phyloP scores from a whole-genome alignment of 2,888 invertebrate genomes.

The Drosophila maculinotata region DNA sequence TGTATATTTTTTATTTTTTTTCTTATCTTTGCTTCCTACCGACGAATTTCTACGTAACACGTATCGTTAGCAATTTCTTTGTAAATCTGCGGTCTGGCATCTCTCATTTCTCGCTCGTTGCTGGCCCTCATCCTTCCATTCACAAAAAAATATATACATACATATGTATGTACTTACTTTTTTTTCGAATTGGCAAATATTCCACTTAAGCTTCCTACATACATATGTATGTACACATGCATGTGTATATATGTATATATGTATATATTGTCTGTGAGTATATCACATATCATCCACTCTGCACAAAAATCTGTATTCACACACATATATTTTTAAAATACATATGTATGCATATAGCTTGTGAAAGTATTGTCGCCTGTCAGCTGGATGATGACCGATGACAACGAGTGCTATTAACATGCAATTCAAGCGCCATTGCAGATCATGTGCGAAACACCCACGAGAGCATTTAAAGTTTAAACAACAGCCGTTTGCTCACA shows the following conservation, averaged over 20 bases:
- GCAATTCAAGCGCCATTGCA: slow-evolving; percentile 48
- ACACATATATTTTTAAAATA: not conserved
- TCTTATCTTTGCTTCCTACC: slow-evolving; percentile 18
- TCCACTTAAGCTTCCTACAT: slow-evolving; percentile 19
- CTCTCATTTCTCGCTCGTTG: slow-evolving; percentile 36
- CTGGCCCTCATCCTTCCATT: slow-evolving; percentile 36
- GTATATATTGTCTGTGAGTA: too few relatives aligned
- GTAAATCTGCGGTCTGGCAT: slow-evolving; percentile 35
- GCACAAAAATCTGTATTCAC: not conserved
- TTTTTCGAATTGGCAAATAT: slow-evolving; percentile 20
- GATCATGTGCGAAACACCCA: slow-evolving; percentile 40
- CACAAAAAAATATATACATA: slow-evolving; percentile 26
- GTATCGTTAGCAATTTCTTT: slow-evolving; percentile 17
- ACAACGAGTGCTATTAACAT: slow-evolving; percentile 52
- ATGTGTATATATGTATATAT: too few relatives aligned
- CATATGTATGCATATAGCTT: slow-evolving; percentile 7
- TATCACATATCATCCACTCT: slow-evolving; percentile 36
- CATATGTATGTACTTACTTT: not conserved
- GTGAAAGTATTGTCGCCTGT: slow-evolving; percentile 48
- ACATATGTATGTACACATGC: not conserved
- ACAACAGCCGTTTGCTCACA: too few relatives aligned
- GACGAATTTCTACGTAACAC: slow-evolving; percentile 27
- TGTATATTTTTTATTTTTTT: not conserved
- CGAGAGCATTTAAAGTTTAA: not conserved
- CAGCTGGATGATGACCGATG: slow-evolving; percentile 36